Evolutionary conservation across 1,140 invertebrate species (phyloP).

Genomic region (Zophobas morio): DNA sequence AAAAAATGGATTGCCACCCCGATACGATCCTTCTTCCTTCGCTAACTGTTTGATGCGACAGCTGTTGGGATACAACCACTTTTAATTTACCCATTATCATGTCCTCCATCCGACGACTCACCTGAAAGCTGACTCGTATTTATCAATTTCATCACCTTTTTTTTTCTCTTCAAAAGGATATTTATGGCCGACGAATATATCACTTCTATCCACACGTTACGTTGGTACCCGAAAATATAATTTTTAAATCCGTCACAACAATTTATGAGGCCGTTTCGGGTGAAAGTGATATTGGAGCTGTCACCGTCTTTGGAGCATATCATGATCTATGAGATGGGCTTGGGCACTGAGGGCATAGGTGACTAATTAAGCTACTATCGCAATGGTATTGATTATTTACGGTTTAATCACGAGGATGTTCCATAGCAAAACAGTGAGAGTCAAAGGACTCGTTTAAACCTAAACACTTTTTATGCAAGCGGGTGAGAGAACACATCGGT

Average conservation of each 20-base stretch:
- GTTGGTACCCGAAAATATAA: constrained; percentile 18
- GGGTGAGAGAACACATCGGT: too few species aligned
- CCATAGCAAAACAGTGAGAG: too few species aligned
- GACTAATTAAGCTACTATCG: background rate
- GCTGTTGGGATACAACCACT: constrained; percentile 33
- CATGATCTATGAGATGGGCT: constrained; percentile 1
- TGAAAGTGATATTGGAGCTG: background rate
- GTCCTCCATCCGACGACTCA: constrained; percentile 16
- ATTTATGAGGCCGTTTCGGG: constrained; percentile 8
- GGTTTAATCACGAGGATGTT: too few species aligned
- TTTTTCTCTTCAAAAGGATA: background rate
- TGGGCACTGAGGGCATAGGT: background rate
- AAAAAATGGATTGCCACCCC: constrained; percentile 47
- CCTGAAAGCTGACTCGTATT: constrained; percentile 30
- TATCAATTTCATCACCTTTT: constrained; percentile 36
- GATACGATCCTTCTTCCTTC: constrained; percentile 37
- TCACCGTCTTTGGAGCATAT: background rate
- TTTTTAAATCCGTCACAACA: constrained; percentile 40
- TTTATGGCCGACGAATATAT: constrained; percentile 21
- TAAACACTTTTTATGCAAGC: background rate
- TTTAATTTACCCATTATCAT: constrained; percentile 41
- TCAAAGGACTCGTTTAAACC: background rate
- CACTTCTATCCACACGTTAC: constrained; percentile 17
- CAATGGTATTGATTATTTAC: too few species aligned
- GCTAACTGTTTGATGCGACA: constrained; percentile 38